These are phyloP conservation scores for Eufriesea mexicana DNA, from an alignment of 1,140 invertebrate genomes.

Conservation along the genomic window DNA sequence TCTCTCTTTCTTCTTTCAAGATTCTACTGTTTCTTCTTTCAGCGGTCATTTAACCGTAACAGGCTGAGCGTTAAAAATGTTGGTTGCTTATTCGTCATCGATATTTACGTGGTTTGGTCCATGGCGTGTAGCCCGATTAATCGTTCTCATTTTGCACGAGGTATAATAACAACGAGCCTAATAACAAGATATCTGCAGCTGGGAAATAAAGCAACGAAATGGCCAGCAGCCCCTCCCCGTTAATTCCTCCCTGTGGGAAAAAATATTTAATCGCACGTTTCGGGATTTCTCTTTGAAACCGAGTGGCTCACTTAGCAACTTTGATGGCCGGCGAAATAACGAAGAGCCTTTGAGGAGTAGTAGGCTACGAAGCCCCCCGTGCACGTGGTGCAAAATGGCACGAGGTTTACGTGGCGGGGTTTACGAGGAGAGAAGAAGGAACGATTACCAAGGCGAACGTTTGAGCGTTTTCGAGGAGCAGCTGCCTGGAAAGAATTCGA, in stretches of 20 bases:
- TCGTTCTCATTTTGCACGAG: background rate
- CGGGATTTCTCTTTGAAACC: background rate
- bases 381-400: background rate
- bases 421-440: background rate
- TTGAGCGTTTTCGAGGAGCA: slow-evolving; percentile 17
- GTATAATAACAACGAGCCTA: background rate
- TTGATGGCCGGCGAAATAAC: background rate
- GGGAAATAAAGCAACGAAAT: too few species aligned
- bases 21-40: too few species aligned
- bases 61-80: too few species aligned
- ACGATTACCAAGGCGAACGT: slow-evolving; percentile 5
- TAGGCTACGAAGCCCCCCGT: background rate
- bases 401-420: background rate
- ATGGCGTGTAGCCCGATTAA: too few species aligned
- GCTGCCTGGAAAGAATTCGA: slow-evolving; percentile 42
- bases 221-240: too few species aligned
- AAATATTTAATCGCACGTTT: background rate
- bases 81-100: background rate
- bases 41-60: too few species aligned
- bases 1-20: too few species aligned
- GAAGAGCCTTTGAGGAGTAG: background rate
- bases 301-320: background rate
- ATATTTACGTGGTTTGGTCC: background rate
- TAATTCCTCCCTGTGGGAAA: background rate
- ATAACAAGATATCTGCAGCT: too few species aligned